Evolutionary conservation across 2,888 invertebrate genomes (phyloP).

Genomic region (Brenthis ino): DNA sequence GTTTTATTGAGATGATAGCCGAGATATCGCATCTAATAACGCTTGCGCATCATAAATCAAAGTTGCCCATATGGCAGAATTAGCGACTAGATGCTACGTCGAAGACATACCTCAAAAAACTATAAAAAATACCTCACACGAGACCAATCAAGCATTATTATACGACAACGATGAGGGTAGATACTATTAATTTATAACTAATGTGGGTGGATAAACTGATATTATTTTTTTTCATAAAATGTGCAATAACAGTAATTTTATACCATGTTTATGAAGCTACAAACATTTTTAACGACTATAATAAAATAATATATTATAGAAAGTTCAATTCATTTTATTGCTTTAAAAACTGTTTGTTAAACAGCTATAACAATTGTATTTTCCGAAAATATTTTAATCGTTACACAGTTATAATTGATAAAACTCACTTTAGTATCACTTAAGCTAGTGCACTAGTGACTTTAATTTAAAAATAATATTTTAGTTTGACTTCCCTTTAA

Average conservation of each 20-base stretch:
- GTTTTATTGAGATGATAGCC: slow-evolving; percentile 21
- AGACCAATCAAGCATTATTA: slow-evolving; percentile 76
- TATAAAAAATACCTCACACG: slow-evolving; percentile 81
- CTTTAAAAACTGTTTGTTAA: too few relatives aligned
- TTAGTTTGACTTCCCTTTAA: too few relatives aligned
- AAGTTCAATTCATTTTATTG: not conserved
- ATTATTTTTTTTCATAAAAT: slow-evolving; percentile 72
- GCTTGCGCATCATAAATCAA: slow-evolving; percentile 61
- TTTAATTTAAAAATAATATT: too few relatives aligned
- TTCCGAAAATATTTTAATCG: too few relatives aligned
- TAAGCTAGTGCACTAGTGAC: too few relatives aligned
- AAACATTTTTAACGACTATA: slow-evolving; percentile 13
- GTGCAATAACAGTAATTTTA: slow-evolving; percentile 69
- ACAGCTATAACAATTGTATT: too few relatives aligned
- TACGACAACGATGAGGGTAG: slow-evolving; percentile 75
- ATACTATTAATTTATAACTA: slow-evolving; percentile 81
- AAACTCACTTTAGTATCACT: too few relatives aligned
- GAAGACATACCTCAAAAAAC: slow-evolving; percentile 66
- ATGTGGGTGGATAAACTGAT: slow-evolving; percentile 80
- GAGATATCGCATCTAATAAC: slow-evolving; percentile 30
- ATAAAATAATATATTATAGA: not conserved
- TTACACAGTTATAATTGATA: too few relatives aligned
- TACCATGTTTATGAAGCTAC: slow-evolving; percentile 62
- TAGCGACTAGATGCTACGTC: slow-evolving; percentile 62
- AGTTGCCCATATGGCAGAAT: slow-evolving; percentile 64